A percentile compares a stretch with the other conserved stretches of the same genome.
Conservation (phyloP, 2,888 invertebrate genomes). For the Formica aserva region DNA sequence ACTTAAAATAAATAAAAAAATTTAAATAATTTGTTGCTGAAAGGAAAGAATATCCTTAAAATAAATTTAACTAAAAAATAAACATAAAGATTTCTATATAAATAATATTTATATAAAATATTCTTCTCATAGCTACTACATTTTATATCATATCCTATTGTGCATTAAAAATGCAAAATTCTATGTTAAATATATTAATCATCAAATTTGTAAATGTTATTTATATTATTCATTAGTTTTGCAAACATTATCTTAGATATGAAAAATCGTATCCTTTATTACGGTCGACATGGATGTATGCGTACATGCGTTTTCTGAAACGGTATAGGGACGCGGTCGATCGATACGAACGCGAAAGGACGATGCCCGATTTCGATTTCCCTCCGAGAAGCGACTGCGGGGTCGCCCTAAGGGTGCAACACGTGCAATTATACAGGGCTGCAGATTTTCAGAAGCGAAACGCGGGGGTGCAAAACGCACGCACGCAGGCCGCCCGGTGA, state of each 20-base stretch:
- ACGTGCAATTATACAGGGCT: slow-evolving; percentile 48
- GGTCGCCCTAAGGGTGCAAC: slow-evolving; percentile 44
- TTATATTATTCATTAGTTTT: slow-evolving; percentile 15
- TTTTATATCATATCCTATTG: neutral
- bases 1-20: neutral
- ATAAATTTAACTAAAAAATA: neutral
- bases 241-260: neutral
- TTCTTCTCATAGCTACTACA: neutral
- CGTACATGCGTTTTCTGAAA: slow-evolving; percentile 37
- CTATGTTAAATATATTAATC: neutral
- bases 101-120: neutral
- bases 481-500: neutral
- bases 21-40: neutral
- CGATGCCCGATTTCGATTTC: slow-evolving; percentile 55
- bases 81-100: neutral
- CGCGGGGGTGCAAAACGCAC: slow-evolving; percentile 25
- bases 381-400: slow-evolving; percentile 39
- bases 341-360: slow-evolving; percentile 48
- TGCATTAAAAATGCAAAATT: neutral
- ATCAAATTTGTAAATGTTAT: slow-evolving; percentile 11
- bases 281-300: slow-evolving; percentile 1
- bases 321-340: slow-evolving; percentile 34
- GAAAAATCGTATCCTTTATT: neutral
- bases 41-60: neutral
- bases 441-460: slow-evolving; percentile 42